Percentiles rank a stretch among this genome's conserved stretches.
Evolutionary conservation across 2,113 vertebrate genomes (phyloP).

Genomic region (Bagarius yarrelli): DNA sequence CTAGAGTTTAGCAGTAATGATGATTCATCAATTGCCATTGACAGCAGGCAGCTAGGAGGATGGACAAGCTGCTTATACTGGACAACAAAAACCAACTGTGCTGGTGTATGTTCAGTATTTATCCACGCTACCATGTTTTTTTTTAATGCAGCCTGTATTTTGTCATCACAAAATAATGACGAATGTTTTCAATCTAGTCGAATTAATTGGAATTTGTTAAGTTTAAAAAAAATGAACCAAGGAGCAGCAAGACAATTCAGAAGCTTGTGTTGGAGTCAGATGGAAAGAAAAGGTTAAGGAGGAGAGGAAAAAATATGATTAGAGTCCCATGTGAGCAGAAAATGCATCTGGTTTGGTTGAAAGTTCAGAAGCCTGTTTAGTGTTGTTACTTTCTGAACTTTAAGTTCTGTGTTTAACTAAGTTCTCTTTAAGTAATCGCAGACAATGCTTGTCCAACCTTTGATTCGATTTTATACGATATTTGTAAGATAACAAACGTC

Average conservation of each 20-base stretch:
- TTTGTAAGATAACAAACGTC: neutral
- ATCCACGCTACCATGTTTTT: neutral
- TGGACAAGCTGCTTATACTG: constrained; percentile 26
- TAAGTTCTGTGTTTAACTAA: neutral
- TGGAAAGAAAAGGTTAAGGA: neutral
- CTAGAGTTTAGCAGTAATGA: neutral
- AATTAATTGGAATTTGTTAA: too few relatives aligned
- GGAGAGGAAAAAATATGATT: neutral
- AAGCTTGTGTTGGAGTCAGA: neutral
- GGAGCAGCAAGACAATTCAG: neutral
- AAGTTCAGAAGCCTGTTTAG: neutral
- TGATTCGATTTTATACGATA: neutral
- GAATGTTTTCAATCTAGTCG: neutral
- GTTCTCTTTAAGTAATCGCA: neutral
- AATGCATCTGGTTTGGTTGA: constrained; percentile 3
- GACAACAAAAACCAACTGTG: constrained; percentile 52
- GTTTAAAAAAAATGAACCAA: constrained; percentile 6
- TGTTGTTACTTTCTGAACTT: neutral
- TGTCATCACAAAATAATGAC: neutral
- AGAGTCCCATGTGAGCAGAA: constrained; percentile 2
- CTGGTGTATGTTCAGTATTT: constrained; percentile 27
- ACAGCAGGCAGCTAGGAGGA: constrained; percentile 45
- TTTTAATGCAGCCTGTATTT: neutral
- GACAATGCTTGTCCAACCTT: neutral
- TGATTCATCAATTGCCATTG: constrained; percentile 25